A percentile compares a stretch with the other conserved stretches of the same genome.
These are phyloP conservation scores for Drosophila paramelanica DNA, from an alignment of 2,888 invertebrate genomes.

Conservation along the genomic window DNA sequence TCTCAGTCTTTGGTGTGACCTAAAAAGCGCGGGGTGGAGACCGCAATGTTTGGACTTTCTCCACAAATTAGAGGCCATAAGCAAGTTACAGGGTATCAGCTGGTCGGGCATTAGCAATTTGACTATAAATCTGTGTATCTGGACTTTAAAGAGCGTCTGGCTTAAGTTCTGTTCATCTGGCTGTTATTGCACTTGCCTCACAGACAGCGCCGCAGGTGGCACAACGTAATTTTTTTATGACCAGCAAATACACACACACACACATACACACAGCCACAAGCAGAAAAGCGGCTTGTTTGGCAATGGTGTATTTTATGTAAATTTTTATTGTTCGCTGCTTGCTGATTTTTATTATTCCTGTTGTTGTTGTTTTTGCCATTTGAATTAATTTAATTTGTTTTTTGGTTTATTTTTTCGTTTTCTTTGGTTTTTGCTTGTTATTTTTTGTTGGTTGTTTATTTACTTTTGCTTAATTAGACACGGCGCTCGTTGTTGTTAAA, in stretches of 20 bases:
- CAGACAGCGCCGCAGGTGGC: constrained; percentile 32
- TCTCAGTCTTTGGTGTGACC: too few relatives aligned
- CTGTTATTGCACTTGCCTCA: constrained; percentile 50
- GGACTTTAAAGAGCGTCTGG: constrained; percentile 11
- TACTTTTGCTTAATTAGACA: constrained; percentile 65
- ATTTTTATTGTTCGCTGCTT: constrained; percentile 69
- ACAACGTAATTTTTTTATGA: constrained; percentile 49
- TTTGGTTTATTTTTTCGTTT: constrained; percentile 27
- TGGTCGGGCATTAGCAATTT: not conserved
- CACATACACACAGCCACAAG: constrained; percentile 1
- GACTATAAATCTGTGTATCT: not conserved
- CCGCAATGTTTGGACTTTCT: too few relatives aligned
- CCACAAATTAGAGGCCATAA: not conserved
- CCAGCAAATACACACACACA: constrained; percentile 28
- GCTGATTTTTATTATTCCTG: constrained; percentile 64
- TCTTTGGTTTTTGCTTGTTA: constrained; percentile 10
- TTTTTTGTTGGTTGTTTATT: constrained; percentile 52
- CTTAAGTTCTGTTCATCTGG: constrained; percentile 19
- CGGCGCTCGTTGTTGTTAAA: constrained; percentile 45
- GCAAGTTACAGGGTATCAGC: constrained; percentile 1
- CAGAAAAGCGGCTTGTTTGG: constrained; percentile 34
- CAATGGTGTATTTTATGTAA: constrained; percentile 71
- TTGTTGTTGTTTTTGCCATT: constrained; percentile 50
- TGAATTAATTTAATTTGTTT: constrained; percentile 77
- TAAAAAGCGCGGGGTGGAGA: too few relatives aligned